Percentiles rank a stretch among this genome's conserved stretches.
Evolutionary conservation across 2,888 invertebrate genomes (phyloP).

Genomic region (Lobophora halterata): DNA sequence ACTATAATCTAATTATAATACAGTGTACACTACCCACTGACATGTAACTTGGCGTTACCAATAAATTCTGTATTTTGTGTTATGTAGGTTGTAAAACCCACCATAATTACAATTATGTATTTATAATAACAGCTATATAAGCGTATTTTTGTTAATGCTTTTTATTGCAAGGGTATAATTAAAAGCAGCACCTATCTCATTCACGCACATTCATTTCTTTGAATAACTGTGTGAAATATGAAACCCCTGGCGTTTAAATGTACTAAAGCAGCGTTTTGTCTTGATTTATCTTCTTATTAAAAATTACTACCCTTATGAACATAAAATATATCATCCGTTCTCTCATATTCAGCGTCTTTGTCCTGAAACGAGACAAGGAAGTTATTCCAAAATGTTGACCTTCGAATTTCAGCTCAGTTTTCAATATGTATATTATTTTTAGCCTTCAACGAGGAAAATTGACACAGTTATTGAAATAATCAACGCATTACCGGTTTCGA

Average conservation of each 20-base stretch:
- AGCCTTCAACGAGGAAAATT: constrained; percentile 37
- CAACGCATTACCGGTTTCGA: too few relatives aligned
- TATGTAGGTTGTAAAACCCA: too few relatives aligned
- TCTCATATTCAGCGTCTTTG: constrained; percentile 56
- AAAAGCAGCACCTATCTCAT: neutral
- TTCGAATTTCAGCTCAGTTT: constrained; percentile 49
- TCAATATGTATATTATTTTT: constrained; percentile 41
- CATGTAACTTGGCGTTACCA: too few relatives aligned
- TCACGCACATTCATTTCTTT: constrained; percentile 9
- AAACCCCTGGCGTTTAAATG: constrained; percentile 6
- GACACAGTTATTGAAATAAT: constrained; percentile 25
- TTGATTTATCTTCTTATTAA: constrained; percentile 33
- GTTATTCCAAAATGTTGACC: constrained; percentile 52
- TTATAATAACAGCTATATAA: too few relatives aligned
- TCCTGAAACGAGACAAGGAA: constrained; percentile 51
- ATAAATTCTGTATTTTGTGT: too few relatives aligned
- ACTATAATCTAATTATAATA: too few relatives aligned
- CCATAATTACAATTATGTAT: too few relatives aligned
- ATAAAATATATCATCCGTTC: constrained; percentile 36
- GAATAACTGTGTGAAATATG: constrained; percentile 12
- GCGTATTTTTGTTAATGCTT: too few relatives aligned
- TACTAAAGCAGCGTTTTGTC: constrained; percentile 21
- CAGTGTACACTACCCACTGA: too few relatives aligned
- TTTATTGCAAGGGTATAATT: too few relatives aligned
- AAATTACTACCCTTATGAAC: constrained; percentile 37